These are phyloP conservation scores for Melanotaenia trifasciata DNA, from an alignment of 2,797 vertebrate species.

Conservation along the genomic window DNA sequence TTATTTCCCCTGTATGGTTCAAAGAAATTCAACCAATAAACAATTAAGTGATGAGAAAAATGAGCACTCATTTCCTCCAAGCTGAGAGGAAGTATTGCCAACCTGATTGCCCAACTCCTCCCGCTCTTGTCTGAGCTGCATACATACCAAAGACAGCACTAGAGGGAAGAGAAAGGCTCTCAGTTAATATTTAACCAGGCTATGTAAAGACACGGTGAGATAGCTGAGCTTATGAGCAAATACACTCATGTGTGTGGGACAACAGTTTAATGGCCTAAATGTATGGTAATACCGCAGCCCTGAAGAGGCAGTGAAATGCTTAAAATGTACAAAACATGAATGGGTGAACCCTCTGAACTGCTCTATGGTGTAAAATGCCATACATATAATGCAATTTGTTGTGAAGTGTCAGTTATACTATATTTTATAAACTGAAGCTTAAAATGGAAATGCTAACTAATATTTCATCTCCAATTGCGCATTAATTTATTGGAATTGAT, in stretches of 20 bases:
- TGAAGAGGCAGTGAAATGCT: slow-evolving; percentile 14
- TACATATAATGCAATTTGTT: background rate
- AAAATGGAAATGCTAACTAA: background rate
- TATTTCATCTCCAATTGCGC: background rate
- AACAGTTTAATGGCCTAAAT: slow-evolving; percentile 29
- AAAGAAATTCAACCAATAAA: slow-evolving; percentile 18
- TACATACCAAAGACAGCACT: slow-evolving; percentile 66
- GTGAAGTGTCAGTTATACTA: background rate
- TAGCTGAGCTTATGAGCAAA: slow-evolving; percentile 70
- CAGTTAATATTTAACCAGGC: slow-evolving; percentile 75
- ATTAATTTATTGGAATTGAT: background rate
- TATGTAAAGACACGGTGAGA: slow-evolving; percentile 62
- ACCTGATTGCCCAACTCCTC: slow-evolving; percentile 24
- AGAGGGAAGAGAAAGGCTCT: slow-evolving; percentile 56
- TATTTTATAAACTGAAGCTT: background rate
- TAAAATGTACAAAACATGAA: background rate
- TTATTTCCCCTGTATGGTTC: background rate
- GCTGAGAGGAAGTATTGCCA: slow-evolving; percentile 52
- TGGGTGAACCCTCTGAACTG: background rate
- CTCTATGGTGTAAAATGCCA: background rate
- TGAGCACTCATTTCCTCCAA: slow-evolving; percentile 27
- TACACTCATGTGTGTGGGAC: slow-evolving; percentile 31
- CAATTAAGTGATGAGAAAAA: slow-evolving; percentile 1
- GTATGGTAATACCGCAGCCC: slow-evolving; percentile 24
- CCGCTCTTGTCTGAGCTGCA: slow-evolving; percentile 30